Evolutionary conservation across 2,113 vertebrate species (phyloP), one percentile per base, ranked within the genome.

Genomic region (Loxodonta africana): DNA sequence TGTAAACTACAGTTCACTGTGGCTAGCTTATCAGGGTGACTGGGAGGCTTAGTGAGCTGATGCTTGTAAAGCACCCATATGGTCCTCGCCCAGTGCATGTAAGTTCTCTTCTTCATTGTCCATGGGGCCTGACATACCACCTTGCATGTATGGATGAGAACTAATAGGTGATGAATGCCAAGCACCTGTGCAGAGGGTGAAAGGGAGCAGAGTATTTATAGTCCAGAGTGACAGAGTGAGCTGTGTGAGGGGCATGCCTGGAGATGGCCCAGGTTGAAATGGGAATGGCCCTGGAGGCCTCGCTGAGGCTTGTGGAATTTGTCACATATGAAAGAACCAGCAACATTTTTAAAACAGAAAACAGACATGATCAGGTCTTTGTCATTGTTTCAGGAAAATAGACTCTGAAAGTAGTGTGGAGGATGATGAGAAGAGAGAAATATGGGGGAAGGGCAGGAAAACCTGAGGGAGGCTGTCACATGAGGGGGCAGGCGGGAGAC

Each of bases 261-360:
- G 84, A 62, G 88, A 63, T 5, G 91, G 65, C 65, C 18, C 4
- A 17, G 51, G 41, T 60, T 44, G 20, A 69, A 37, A 9, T 53
- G 33, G 37, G 2, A 71, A 51, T 62, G 53, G 62, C 80, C 41
- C 33, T 21, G 18, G 60, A 69, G 87, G 80, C 91, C 28, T 11
- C 2, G 8, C 51, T 0, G 20, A 57, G 14, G 41, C 20, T 81
- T 60, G 44, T 78, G 28, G 67, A 62, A 51, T 78, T 86, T 51
- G 26, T 48, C 81, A 76, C 26, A 15, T 21, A 41, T 0, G 0
- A 33, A 82, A 53, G 90, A 51, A 44, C 71, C 37, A 62, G 65
- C 37, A 53, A 14, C 46, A 60, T 26, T 53, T 90, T 92, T n/a
- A 89, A 93, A 67, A 48, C 41, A 84, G 53, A 73, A 91, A 73